Evolutionary conservation across 2,888 invertebrate species (phyloP), one percentile per base, ranked within the genome.

Genomic region (Eristalinus sepulchralis): DNA sequence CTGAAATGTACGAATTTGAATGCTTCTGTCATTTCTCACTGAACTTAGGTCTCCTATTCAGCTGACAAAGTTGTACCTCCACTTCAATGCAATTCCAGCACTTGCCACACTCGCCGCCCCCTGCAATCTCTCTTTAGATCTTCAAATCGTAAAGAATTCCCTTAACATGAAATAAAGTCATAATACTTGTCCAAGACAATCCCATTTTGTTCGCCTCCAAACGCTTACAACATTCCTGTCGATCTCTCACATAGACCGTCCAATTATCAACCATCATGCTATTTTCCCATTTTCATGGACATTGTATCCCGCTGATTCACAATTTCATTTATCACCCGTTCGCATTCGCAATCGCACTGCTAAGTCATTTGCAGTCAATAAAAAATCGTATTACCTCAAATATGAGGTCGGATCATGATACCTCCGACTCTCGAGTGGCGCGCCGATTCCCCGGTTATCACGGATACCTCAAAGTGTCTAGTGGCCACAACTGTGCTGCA

Each of bases 291-390:
- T 64, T 17, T 6, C 68, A 57, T 27, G 59, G 24, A 73, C 73
- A 73, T 73, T 73, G 73, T 64, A 73, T 33, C 57, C 63, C 24
- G 55, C 57, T 64, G 36, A 64, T 64, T 36, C 36, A 36, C 24
- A 55, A 82, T 76, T 71, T 76, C 67, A 72, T 72, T 83, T 72
- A 77, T 72, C 66, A 66, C 71, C 59, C 36, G 4, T 57, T 57
- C 59, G 27, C 59, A 66, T 72, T 57, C 60, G n/a, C 53, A 79
- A 67, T 72, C 79, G 60, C 27, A 59, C 67, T 11, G 3, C 57
- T 11, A 67, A 80, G 59, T 72, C 66, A 62, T 80, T 66, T 34
- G 53, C 60, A 72, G 57, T 39, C 62, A 67, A 34, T 72, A 77
- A 67, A 63, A 77, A 57, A 17, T 33, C 17, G 0, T 20, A 39